Evolutionary conservation across 2,797 vertebrate genomes (phyloP).

Genomic region (Danio kyathit): DNA sequence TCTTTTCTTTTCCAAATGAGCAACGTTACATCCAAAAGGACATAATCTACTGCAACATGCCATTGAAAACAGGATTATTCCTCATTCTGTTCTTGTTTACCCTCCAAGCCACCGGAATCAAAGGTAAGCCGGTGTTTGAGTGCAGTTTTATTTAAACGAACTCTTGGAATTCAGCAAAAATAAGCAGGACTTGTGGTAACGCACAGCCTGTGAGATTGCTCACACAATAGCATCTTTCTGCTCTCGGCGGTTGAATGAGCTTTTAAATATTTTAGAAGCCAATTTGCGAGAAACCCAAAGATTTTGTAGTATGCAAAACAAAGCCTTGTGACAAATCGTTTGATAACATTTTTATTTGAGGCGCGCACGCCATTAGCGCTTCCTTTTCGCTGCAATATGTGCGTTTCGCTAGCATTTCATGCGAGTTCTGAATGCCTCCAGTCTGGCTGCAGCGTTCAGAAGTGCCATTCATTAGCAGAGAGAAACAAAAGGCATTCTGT

Average conservation of each 20-base stretch:
- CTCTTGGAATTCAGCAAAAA: conserved; percentile 36
- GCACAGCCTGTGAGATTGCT: not conserved
- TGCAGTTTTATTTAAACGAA: conserved; percentile 40
- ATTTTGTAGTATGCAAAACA: conserved; percentile 2
- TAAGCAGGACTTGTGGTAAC: conserved; percentile 20
- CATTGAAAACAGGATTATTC: conserved; percentile 85
- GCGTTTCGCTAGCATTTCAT: conserved; percentile 24
- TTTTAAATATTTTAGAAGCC: conserved; percentile 33
- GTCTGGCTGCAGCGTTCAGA: conserved; percentile 63
- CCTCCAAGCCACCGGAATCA: conserved; percentile 85
- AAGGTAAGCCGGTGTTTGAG: conserved; percentile 84
- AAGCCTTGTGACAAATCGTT: conserved; percentile 10
- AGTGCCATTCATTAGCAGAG: conserved; percentile 76
- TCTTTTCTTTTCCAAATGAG: conserved; percentile 69
- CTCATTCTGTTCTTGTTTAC: conserved; percentile 86
- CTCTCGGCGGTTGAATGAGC: not conserved
- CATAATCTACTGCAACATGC: conserved; percentile 81
- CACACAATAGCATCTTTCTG: conserved; percentile 4
- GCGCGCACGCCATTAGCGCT: not conserved
- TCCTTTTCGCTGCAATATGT: conserved; percentile 13
- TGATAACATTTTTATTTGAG: not conserved
- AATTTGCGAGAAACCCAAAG: conserved; percentile 9
- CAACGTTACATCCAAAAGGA: conserved; percentile 63
- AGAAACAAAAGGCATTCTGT: conserved; percentile 84
- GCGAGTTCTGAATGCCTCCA: conserved; percentile 24